Conservation (phyloP, 2,888 invertebrate species). For the Phania funesta region DNA sequence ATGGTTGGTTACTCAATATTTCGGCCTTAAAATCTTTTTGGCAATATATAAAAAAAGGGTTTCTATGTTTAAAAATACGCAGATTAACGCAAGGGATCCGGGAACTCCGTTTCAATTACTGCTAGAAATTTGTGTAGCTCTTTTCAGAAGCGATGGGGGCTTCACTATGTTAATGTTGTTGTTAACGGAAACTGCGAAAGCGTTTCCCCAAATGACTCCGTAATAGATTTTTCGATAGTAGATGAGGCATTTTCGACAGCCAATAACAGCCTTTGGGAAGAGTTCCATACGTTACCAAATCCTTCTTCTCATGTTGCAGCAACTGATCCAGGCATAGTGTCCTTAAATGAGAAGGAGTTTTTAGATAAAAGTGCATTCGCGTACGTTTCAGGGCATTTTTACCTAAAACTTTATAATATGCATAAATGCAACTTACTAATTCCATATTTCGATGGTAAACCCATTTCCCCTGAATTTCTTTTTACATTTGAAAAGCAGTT, state of each 20-base stretch:
- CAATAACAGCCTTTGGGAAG: background rate
- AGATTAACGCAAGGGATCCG: background rate
- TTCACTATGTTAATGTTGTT: background rate
- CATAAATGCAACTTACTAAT: conserved; percentile 26
- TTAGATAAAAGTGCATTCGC: conserved; percentile 13
- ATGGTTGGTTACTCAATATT: background rate
- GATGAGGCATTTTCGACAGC: background rate
- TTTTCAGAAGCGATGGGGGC: background rate
- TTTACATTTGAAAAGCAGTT: conserved; percentile 20
- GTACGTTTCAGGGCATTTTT: conserved; percentile 38
- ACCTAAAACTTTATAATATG: background rate
- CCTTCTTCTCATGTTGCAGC: background rate
- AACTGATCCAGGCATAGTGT: background rate
- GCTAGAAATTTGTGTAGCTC: too few relatives aligned
- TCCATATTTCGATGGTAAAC: conserved; percentile 26
- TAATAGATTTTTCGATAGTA: background rate
- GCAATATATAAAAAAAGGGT: background rate
- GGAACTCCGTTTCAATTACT: too few relatives aligned
- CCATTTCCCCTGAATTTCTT: conserved; percentile 27
- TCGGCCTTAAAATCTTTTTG: background rate
- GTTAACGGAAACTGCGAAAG: background rate
- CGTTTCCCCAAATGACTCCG: background rate
- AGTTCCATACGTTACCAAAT: background rate
- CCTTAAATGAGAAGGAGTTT: background rate
- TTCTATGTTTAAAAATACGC: background rate